Base-by-base conservation (phyloP, 2,888 invertebrate genomes). In the Eupithecia vulgata region DNA sequence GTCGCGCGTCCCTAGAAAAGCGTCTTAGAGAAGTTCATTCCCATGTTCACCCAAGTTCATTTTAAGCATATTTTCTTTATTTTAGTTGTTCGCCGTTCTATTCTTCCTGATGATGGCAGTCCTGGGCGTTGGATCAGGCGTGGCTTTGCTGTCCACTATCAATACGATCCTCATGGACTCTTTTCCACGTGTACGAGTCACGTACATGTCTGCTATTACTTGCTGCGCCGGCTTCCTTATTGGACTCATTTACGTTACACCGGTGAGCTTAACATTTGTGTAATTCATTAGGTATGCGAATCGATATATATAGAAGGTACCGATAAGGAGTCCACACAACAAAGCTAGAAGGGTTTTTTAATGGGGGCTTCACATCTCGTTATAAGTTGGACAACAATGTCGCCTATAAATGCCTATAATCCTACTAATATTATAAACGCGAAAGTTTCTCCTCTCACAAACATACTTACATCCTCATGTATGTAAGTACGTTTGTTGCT, bases 61-160 rank as follows among this genome's bases (percentile, higher is more conserved):
- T 30, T 61, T 34, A 17, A 25, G 7, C 30, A 8, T 34, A 0
- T 17, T 59, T 15, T 30, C 15, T 34, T 64, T 21, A 35, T 64
- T 64, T 64, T 89, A 96, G 96, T 87, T 97, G 13, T 97, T 97
- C 87, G 94, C 97, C 0, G 96, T 97, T 1, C 90, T 97, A 1
- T 97, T 97, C 91, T 97, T 97, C 94, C 90, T 97, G 80, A 98
- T 98, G 98, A 94, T 98, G 90, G 96, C 96, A 74, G 96, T 97
- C 0, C 92, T 98, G 73, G 97, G 97, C 25, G 91, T 97, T 5
- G 98, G 97, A 0, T 97, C 97, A 61, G 96, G 97, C 37, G 96
- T 97, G 65, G 97, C 97, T 0, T 90, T 97, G 21, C 95, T 96
- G 76, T 96, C 96, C 37, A 95, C 95, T 12, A 88, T 96, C 17